Percentiles rank a stretch among this genome's conserved stretches.
phyloP scores from a whole-genome alignment of 2,797 vertebrate genomes.

The Danio kyathit region DNA sequence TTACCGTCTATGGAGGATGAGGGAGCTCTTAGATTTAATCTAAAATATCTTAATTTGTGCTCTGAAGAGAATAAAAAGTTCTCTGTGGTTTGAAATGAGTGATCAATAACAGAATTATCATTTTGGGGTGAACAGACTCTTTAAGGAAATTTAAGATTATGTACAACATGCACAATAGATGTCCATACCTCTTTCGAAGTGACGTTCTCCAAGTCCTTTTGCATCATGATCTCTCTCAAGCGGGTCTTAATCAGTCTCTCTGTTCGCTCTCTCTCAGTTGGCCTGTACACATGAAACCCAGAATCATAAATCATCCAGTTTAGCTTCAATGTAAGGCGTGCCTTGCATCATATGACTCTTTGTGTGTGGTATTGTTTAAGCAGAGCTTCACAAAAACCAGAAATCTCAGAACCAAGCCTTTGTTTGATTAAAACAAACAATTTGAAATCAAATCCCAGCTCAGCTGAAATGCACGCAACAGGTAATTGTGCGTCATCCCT shows the following conservation, averaged over 20 bases:
- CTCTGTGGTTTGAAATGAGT: background rate
- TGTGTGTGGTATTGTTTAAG: background rate
- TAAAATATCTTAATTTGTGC: no score
- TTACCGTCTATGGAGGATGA: no score
- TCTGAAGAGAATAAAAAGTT: no score
- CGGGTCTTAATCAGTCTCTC: conserved; percentile 93
- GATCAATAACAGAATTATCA: background rate
- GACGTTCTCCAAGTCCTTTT: conserved; percentile 97
- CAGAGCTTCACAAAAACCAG: background rate
- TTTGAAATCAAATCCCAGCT: conserved; percentile 10
- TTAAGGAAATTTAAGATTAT: background rate
- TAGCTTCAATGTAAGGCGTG: conserved; percentile 1
- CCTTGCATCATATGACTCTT: conserved; percentile 6
- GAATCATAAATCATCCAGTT: conserved; percentile 14
- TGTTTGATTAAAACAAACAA: conserved; percentile 5
- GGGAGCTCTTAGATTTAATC: no score
- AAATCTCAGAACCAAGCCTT: conserved; percentile 1
- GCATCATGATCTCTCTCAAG: conserved; percentile 98
- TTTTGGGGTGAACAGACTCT: no score
- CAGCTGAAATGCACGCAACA: background rate
- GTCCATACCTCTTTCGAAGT: conserved; percentile 93
- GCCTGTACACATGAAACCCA: conserved; percentile 76
- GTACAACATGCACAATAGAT: background rate
- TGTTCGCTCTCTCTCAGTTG: conserved; percentile 93
- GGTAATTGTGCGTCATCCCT: conserved; percentile 11